Base-by-base conservation (phyloP, 2,113 vertebrate genomes). In the Syngnathus typhle region DNA sequence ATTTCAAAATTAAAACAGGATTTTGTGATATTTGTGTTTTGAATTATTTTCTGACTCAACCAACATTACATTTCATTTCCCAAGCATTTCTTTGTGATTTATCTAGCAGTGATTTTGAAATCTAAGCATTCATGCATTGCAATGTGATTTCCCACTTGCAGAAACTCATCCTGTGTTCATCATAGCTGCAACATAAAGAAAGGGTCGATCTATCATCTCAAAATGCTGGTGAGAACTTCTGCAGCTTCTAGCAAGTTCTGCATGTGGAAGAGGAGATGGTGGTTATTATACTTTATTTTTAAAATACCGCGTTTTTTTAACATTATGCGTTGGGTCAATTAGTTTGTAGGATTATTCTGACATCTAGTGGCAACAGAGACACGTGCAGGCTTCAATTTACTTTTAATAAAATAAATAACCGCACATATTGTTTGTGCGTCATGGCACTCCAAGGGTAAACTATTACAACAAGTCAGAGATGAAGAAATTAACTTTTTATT, bases 331-430 rank as follows among this genome's bases (percentile, higher is more conserved):
- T 18, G 38, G 18, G 2, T 27, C 15, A 44, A 2, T 16, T 39
- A 36, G 60, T 67, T 5, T 60, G 74, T 80, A 75, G 64, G 70
- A 23, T 51, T 67, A 76, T 51, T 73, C 69, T 84, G 85, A 79
- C 84, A 68, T 78, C 85, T 80, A 73, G 81, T 80, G 85, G 23
- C 56, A 5, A 18, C 5, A 51, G 1, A 5, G 36, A 9, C 60
- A 72, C 32, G 63, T 18, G 55, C 27, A 15, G 23, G 18, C 49
- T 32, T 32, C 2, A 32, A 32, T 32, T 3, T 32, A 3, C 27
- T 32, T 32, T 32, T 32, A 32, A 32, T 32, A 32, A 32, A 32
- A 32, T 47, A 47, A 47, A 47, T 7, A 6, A 1, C 3, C 13
- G 3, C 27, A 32, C 27, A 27, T 32, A 32, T 32, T 32, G 27